These are phyloP conservation scores for Lasioglossum zephyrum DNA, from an alignment of 2,888 invertebrate species.

Conservation along the genomic window DNA sequence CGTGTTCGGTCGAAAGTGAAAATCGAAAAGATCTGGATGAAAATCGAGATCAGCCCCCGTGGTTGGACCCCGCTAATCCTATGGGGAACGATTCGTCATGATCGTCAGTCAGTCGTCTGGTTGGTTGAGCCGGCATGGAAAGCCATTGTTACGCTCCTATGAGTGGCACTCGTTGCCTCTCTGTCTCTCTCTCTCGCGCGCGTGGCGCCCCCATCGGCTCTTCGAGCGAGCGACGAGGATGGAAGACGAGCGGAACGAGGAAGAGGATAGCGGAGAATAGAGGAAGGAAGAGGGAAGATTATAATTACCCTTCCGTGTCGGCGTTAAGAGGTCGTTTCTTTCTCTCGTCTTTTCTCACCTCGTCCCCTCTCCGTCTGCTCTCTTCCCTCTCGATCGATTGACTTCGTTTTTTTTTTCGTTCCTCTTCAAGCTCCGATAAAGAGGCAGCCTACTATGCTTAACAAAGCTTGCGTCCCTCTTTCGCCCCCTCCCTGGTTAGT, in stretches of 20 bases:
- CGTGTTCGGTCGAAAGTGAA: not conserved
- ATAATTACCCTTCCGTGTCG: constrained; percentile 70
- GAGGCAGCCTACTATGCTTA: constrained; percentile 3
- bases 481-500: not conserved
- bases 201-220: constrained; percentile 61
- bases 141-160: constrained; percentile 79
- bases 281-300: constrained; percentile 56
- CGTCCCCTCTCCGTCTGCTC: not conserved
- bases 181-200: constrained; percentile 48
- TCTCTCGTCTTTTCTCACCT: constrained; percentile 22
- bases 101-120: constrained; percentile 72
- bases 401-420: constrained; percentile 7
- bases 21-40: constrained; percentile 3
- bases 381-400: constrained; percentile 20
- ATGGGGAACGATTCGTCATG: constrained; percentile 71
- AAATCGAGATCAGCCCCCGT: constrained; percentile 45
- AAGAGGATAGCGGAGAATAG: constrained; percentile 22
- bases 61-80: constrained; percentile 60
- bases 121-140: constrained; percentile 75
- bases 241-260: constrained; percentile 25
- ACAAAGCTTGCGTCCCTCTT: constrained; percentile 8
- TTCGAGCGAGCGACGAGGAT: constrained; percentile 28
- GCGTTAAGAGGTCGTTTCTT: constrained; percentile 45
- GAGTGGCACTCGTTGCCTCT: constrained; percentile 68
- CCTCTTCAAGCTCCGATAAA: not conserved